A percentile compares a stretch with the other conserved stretches of the same genome.
These are phyloP conservation scores for Centropus unirufus DNA, from an alignment of 2,113 vertebrate species.

Conservation along the genomic window DNA sequence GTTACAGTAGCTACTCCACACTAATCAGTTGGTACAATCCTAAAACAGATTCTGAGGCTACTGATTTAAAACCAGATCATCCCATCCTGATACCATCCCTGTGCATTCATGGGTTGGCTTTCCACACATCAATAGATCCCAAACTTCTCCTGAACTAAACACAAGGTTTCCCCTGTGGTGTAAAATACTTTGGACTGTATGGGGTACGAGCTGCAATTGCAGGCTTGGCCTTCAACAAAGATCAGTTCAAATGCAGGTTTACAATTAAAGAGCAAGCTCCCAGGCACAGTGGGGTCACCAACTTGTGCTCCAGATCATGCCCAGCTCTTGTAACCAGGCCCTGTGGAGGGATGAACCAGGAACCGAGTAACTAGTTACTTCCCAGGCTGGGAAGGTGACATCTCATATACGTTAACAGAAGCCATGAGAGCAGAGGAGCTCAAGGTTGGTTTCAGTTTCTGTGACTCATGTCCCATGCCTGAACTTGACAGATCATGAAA, in stretches of 20 bases:
- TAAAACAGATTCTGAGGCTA: not conserved
- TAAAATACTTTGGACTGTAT: not conserved
- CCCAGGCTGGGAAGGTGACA: not conserved
- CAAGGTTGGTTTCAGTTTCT: not conserved
- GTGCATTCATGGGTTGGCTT: not conserved
- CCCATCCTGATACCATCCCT: not conserved
- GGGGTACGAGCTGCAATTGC: not conserved
- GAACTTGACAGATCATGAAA: not conserved
- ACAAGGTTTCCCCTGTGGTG: not conserved
- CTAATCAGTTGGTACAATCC: not conserved
- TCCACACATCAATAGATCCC: not conserved
- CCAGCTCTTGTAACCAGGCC: not conserved
- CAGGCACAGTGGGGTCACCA: fast-evolving
- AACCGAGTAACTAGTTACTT: not conserved
- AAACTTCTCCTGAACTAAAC: not conserved
- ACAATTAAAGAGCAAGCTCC: not conserved
- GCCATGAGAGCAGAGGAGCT: not conserved
- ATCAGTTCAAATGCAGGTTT: not conserved
- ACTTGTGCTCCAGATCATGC: not conserved
- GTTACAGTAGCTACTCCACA: not conserved
- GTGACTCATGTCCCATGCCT: not conserved
- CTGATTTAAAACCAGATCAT: not conserved
- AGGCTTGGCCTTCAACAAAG: not conserved
- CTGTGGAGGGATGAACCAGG: fast-evolving
- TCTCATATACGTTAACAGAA: fast-evolving